These are phyloP conservation scores for Orientallactaga bullata DNA, from an alignment of 2,113 vertebrate species.

Conservation along the genomic window DNA sequence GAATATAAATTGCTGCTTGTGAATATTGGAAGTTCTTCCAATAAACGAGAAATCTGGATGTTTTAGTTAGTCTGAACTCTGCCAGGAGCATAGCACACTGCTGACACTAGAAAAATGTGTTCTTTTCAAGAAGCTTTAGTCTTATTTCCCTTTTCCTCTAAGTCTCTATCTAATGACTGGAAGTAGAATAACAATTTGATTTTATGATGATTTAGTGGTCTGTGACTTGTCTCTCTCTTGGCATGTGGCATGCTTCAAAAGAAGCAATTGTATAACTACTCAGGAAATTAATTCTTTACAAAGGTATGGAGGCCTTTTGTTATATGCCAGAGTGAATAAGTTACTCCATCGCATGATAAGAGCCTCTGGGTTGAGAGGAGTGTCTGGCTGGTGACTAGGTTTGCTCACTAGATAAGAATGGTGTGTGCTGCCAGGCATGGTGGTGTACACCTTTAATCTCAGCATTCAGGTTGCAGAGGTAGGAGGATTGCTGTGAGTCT, in stretches of 20 bases:
- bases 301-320: conserved; percentile 58
- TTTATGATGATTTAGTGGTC: conserved; percentile 72
- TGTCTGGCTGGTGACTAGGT: conserved; percentile 23
- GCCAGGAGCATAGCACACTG: neutral
- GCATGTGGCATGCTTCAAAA: conserved; percentile 63
- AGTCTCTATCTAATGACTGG: conserved; percentile 63
- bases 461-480: too few relatives aligned
- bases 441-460: too few relatives aligned
- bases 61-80: conserved; percentile 47
- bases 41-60: conserved; percentile 40
- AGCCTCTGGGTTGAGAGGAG: conserved; percentile 22
- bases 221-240: conserved; percentile 49
- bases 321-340: conserved; percentile 62
- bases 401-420: neutral
- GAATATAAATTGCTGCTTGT: conserved; percentile 45
- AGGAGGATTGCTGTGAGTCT: too few relatives aligned
- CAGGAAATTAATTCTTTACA: conserved; percentile 66
- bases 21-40: conserved; percentile 33
- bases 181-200: conserved; percentile 61
- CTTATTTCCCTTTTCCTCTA: conserved; percentile 60
- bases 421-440: too few relatives aligned
- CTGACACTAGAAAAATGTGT: conserved; percentile 59
- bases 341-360: conserved; percentile 29
- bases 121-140: conserved; percentile 64
- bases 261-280: conserved; percentile 59